Base-by-base conservation (phyloP, 2,113 vertebrate genomes). In the Holacanthus passer region DNA sequence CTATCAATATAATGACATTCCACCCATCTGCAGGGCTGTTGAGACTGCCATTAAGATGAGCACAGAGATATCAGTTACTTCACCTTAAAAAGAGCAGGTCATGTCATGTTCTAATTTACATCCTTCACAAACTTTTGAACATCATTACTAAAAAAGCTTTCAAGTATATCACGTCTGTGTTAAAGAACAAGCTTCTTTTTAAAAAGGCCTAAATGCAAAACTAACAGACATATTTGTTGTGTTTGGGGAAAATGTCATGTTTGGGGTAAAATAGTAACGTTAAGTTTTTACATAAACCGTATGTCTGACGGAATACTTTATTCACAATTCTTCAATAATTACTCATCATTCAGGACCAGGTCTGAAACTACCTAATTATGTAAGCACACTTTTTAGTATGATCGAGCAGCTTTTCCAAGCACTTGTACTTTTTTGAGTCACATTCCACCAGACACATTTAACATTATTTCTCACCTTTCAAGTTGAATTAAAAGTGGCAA, bases 41-140 rank as follows among this genome's bases (percentile, higher is more conserved):
- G 27, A 71, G 64, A 58, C 41, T 56, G 52, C 22, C 45, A 64
- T 16, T 43, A 52, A 55, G 53, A 68, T 5, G 35, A 77, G 43
- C 24, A 22, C 41, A 81, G 55, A 78, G 32, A 55, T 56, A 50
- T 67, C 52, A 56, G 13, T 55, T 31, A 20, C n/a, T 41, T 70
- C 37, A 67, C 37, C 74, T 75, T 39, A 73, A 70, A 79, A 77
- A 70, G 55, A 68, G 67, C 31, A 29, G 65, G 74, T 68, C 60
- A 29, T 83, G 62, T 82, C 67, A 79, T 41, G 41, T 80, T 32
- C 43, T 83, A 62, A 68, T 80, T 60, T 80, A 75, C 22, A 48
- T 53, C 64, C 52, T 55, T 77, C 39, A 66, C 56, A 69, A 13
- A 72, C n/a, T 50, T 62, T 31, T 27, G 53, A 72, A 65, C 65